These are phyloP conservation scores for Helicoverpa assulta DNA, from an alignment of 2,888 invertebrate genomes.

Conservation along the genomic window DNA sequence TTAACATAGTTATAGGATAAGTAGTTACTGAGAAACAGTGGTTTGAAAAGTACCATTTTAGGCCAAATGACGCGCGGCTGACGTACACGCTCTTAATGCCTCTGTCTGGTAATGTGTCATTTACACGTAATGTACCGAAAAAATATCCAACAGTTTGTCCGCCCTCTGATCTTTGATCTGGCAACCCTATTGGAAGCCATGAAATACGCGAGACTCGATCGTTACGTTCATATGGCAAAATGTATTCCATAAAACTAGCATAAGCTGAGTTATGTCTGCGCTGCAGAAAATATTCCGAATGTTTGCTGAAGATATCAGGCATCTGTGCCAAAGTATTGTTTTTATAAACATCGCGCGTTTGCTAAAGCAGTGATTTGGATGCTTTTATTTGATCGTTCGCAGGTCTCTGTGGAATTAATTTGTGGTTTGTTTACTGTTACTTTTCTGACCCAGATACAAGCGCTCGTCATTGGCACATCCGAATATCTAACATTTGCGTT, in stretches of 20 bases:
- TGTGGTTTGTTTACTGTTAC: background rate
- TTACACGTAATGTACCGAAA: conserved; percentile 37
- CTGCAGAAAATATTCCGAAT: conserved; percentile 42
- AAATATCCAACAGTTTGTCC: conserved; percentile 34
- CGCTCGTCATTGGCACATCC: background rate
- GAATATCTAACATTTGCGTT: background rate
- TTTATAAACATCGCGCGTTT: conserved; percentile 30
- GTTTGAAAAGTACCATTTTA: too few relatives aligned
- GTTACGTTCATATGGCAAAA: conserved; percentile 51
- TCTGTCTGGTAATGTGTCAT: conserved; percentile 2
- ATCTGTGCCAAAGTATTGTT: conserved; percentile 52
- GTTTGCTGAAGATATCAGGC: conserved; percentile 38
- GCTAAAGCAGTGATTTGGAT: conserved; percentile 5
- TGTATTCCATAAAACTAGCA: conserved; percentile 55
- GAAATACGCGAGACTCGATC: conserved; percentile 53
- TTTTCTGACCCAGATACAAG: background rate
- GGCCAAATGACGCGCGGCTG: too few relatives aligned
- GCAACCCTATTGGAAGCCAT: conserved; percentile 52
- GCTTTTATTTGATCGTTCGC: background rate
- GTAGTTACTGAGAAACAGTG: too few relatives aligned
- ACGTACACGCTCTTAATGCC: too few relatives aligned
- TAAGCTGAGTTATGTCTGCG: conserved; percentile 35
- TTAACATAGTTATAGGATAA: too few relatives aligned
- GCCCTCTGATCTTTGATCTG: conserved; percentile 32
- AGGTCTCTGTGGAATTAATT: background rate